These are phyloP conservation scores for Daboia siamensis DNA, from an alignment of 2,113 vertebrate species.

Conservation along the genomic window DNA sequence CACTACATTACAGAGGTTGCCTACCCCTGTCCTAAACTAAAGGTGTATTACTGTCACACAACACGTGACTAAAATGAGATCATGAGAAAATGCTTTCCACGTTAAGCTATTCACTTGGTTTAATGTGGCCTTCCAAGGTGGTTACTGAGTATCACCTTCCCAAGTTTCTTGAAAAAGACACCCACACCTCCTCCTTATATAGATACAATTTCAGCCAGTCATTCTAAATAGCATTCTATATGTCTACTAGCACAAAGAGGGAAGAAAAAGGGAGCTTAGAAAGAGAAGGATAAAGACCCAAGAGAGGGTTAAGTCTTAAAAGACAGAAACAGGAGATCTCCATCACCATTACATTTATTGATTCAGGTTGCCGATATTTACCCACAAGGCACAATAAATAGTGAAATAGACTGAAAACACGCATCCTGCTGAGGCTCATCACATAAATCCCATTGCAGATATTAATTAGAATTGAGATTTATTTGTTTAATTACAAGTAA, in stretches of 20 bases:
- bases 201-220: not conserved
- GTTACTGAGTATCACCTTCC: not conserved
- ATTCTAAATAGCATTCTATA: not conserved
- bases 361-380: slow-evolving; percentile 49
- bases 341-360: slow-evolving; percentile 61
- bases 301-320: slow-evolving; percentile 28
- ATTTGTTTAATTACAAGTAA: slow-evolving; percentile 71
- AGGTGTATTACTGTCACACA: not conserved
- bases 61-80: not conserved
- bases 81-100: not conserved
- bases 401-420: slow-evolving; percentile 56
- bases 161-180: not conserved
- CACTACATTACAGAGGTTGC: too few species aligned
- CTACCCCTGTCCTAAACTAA: not conserved
- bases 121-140: not conserved
- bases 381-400: slow-evolving; percentile 58
- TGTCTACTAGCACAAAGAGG: not conserved
- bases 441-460: slow-evolving; percentile 67
- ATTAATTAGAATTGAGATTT: slow-evolving; percentile 71
- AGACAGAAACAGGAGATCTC: slow-evolving; percentile 52
- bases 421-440: slow-evolving; percentile 67
- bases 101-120: not conserved
- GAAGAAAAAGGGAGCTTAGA: not conserved
- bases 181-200: not conserved
- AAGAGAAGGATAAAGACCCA: slow-evolving; percentile 1